Conservation (phyloP, 2,888 invertebrate genomes). For the Thumatha senex region DNA sequence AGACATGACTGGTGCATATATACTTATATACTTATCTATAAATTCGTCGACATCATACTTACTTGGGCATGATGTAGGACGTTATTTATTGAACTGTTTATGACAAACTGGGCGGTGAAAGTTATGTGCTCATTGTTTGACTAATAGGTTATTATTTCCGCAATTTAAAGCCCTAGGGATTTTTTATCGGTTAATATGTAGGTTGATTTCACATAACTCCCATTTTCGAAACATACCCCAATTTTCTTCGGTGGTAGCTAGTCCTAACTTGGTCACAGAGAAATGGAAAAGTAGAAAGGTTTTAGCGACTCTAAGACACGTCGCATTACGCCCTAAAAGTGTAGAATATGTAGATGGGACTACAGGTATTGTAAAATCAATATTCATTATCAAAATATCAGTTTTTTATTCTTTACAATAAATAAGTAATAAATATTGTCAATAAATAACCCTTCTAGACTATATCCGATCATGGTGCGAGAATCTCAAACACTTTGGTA, state of each 20-base stretch:
- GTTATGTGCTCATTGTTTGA: slow-evolving; percentile 12
- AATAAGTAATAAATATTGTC: slow-evolving; percentile 76
- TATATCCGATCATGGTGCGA: slow-evolving; percentile 68
- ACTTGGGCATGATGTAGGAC: slow-evolving; percentile 3
- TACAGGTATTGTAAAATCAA: slow-evolving; percentile 11
- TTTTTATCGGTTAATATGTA: slow-evolving; percentile 17
- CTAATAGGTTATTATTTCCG: slow-evolving; percentile 3
- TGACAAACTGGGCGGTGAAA: slow-evolving; percentile 31
- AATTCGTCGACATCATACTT: too few relatives aligned
- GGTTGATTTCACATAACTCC: not conserved
- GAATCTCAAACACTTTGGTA: slow-evolving; percentile 52
- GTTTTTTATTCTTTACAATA: slow-evolving; percentile 75
- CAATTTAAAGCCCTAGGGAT: slow-evolving; percentile 37
- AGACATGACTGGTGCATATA: too few relatives aligned
- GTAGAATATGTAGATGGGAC: too few relatives aligned
- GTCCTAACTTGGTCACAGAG: too few relatives aligned
- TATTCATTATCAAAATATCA: slow-evolving; percentile 52
- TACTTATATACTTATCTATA: too few relatives aligned
- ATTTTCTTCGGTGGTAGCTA: too few relatives aligned
- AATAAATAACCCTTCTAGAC: slow-evolving; percentile 74
- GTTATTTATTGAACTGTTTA: slow-evolving; percentile 15
- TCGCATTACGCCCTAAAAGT: too few relatives aligned
- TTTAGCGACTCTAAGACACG: too few relatives aligned
- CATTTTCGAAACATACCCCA: not conserved
- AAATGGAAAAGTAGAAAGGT: too few relatives aligned